Percentiles rank a stretch among this genome's conserved stretches.
Evolutionary conservation across 2,113 vertebrate species (phyloP).

Genomic region (Sterrhoptilus dennistouni): DNA sequence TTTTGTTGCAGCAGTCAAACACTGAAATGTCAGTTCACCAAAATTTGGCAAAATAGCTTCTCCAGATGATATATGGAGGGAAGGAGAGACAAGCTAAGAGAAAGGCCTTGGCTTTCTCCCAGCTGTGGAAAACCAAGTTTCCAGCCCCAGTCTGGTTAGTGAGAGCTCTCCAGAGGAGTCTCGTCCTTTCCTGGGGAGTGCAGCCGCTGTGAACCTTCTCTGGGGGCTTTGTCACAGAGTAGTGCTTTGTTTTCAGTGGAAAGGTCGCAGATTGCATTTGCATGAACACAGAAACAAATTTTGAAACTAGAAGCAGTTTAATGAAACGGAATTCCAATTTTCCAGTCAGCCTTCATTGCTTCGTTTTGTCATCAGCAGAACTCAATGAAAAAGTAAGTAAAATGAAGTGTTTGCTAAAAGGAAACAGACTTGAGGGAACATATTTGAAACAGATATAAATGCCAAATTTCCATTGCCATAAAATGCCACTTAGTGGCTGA

Average conservation of each 20-base stretch:
- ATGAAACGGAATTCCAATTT: neutral
- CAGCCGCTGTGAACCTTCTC: neutral
- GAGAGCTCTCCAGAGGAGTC: neutral
- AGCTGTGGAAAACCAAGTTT: constrained; percentile 31
- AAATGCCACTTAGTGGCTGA: neutral
- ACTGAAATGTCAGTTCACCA: constrained; percentile 31
- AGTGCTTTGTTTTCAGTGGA: constrained; percentile 4
- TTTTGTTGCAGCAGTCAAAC: neutral
- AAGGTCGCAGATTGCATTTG: neutral
- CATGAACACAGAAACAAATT: neutral
- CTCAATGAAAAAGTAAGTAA: neutral
- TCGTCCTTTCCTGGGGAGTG: neutral
- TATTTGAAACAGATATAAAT: constrained; percentile 8
- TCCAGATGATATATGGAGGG: neutral
- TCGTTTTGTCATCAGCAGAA: neutral
- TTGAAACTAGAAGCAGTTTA: neutral
- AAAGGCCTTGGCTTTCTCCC: constrained; percentile 32
- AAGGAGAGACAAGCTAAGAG: constrained; percentile 8
- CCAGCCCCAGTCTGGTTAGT: neutral
- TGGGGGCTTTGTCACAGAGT: neutral
- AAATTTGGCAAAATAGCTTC: constrained; percentile 36
- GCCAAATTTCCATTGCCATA: constrained; percentile 25
- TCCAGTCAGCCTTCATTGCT: constrained; percentile 20
- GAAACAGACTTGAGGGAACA: constrained; percentile 19
- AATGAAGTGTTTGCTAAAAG: neutral